A percentile compares a stretch with the other conserved stretches of the same genome.
These are phyloP conservation scores for Phytoseiulus persimilis DNA, from an alignment of 2,888 invertebrate species.

Conservation along the genomic window DNA sequence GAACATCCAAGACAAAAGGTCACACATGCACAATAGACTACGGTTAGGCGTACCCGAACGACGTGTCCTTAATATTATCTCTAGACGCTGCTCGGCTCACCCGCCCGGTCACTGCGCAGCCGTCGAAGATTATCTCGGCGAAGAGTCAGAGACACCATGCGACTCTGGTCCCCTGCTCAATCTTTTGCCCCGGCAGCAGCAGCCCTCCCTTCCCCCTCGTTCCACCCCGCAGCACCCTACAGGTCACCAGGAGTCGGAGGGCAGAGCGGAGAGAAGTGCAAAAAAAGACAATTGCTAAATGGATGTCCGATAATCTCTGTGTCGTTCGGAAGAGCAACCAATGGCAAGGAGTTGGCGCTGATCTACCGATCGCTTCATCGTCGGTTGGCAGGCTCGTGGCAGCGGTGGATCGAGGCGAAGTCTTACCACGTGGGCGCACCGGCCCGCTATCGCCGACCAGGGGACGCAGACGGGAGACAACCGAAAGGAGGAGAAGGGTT, in stretches of 20 bases:
- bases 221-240: too few relatives aligned
- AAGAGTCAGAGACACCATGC: not conserved
- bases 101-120: not conserved
- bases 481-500: slow-evolving; percentile 18
- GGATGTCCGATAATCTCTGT: slow-evolving; percentile 38
- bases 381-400: too few relatives aligned
- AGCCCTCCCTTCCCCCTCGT: not conserved
- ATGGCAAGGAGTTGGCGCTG: not conserved
- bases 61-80: slow-evolving; percentile 37
- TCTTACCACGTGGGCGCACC: not conserved
- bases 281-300: slow-evolving; percentile 33
- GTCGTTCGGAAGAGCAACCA: not conserved
- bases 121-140: not conserved
- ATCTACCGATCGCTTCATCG: not conserved
- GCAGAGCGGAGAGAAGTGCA: not conserved
- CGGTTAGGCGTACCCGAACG: not conserved
- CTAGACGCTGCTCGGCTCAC: not conserved
- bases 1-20: slow-evolving; percentile 24
- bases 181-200: not conserved
- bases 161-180: not conserved
- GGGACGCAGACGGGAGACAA: not conserved
- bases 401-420: not conserved
- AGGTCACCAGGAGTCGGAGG: not conserved
- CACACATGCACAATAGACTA: slow-evolving; percentile 18
- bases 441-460: not conserved